Percentiles rank a stretch among this genome's conserved stretches.
These are phyloP conservation scores for Hermodice carunculata DNA, from an alignment of 2,888 invertebrate genomes.

Conservation along the genomic window DNA sequence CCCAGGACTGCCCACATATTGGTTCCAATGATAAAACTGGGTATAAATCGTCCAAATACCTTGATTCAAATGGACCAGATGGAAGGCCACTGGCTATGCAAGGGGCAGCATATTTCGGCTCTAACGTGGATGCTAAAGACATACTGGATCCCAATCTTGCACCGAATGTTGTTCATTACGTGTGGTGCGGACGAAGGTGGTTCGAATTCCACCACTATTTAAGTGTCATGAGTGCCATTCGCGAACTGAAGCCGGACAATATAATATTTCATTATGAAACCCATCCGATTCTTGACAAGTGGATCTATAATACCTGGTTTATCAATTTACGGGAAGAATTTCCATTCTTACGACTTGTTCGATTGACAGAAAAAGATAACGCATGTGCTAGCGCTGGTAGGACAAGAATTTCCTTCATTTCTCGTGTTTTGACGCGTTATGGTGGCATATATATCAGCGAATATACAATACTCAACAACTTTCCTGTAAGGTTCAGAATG, in stretches of 20 bases:
- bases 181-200: constrained; percentile 58
- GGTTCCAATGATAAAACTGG: no score
- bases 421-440: constrained; percentile 35
- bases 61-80: no score
- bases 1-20: no score
- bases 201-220: constrained; percentile 60
- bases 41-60: no score
- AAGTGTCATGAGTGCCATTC: constrained; percentile 59
- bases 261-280: constrained; percentile 52
- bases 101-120: no score
- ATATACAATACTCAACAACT: constrained; percentile 36
- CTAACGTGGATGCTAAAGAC: no score
- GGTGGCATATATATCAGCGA: constrained; percentile 58
- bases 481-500: constrained; percentile 27
- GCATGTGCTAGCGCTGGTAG: constrained; percentile 23
- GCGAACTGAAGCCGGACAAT: constrained; percentile 54
- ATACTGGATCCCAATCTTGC: constrained; percentile 28
- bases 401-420: constrained; percentile 34
- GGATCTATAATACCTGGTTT: constrained; percentile 48
- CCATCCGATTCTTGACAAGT: constrained; percentile 46
- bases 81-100: no score
- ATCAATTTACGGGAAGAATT: constrained; percentile 14
- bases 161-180: constrained; percentile 48
- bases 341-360: constrained; percentile 32
- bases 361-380: constrained; percentile 7